Evolutionary conservation across 1,140 invertebrate species (phyloP).

Genomic region (Scaptomyza pallida): DNA sequence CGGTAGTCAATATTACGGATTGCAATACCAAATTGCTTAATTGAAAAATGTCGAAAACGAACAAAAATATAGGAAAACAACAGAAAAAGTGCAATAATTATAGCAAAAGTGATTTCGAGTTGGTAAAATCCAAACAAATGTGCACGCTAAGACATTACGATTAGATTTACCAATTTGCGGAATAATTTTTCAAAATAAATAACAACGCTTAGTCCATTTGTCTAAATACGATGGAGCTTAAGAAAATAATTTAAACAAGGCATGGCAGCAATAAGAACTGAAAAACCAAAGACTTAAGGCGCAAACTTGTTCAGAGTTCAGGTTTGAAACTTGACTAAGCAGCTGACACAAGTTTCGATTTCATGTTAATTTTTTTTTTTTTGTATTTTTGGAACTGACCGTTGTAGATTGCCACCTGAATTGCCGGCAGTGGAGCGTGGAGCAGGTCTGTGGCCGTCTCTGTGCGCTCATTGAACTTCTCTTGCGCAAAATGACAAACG

Average conservation of each 20-base stretch:
- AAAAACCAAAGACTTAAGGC: constrained; percentile 53
- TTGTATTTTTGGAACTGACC: constrained; percentile 17
- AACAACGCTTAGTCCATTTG: not conserved
- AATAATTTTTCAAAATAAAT: constrained; percentile 23
- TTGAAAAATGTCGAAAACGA: constrained; percentile 70
- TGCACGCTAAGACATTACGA: constrained; percentile 54
- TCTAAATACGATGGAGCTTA: too few species aligned
- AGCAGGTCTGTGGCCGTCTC: constrained; percentile 43
- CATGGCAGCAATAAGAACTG: not conserved
- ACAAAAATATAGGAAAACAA: constrained; percentile 20
- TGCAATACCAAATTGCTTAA: constrained; percentile 66
- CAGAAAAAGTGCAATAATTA: constrained; percentile 63
- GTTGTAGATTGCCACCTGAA: constrained; percentile 10
- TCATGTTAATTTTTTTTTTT: not conserved
- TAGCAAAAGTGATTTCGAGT: constrained; percentile 48
- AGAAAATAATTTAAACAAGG: not conserved
- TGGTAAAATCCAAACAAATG: constrained; percentile 42
- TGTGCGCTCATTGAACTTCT: constrained; percentile 76
- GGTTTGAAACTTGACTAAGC: constrained; percentile 38
- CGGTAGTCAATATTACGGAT: constrained; percentile 16
- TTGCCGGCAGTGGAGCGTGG: constrained; percentile 58
- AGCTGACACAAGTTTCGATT: not conserved
- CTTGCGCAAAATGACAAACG: constrained; percentile 68
- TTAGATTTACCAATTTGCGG: constrained; percentile 44
- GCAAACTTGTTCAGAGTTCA: constrained; percentile 38